Evolutionary conservation across 2,797 vertebrate genomes (phyloP).

Genomic region (Aselliscus stoliczkanus): DNA sequence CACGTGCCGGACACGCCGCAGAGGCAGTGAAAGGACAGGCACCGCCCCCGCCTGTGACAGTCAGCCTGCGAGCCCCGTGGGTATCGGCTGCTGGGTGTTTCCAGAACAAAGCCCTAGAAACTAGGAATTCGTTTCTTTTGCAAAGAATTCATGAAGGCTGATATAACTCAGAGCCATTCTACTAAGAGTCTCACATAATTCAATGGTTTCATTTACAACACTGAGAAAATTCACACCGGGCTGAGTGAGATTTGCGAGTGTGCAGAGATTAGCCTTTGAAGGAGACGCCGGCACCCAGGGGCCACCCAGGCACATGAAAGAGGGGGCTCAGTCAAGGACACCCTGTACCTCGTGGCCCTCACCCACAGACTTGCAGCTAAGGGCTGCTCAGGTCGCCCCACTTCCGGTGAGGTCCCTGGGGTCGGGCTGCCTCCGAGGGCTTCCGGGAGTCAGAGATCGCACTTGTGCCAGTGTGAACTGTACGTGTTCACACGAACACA

Average conservation of each 20-base stretch:
- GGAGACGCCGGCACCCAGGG: too few relatives aligned
- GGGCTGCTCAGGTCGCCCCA: background rate
- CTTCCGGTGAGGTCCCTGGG: too few relatives aligned
- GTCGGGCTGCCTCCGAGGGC: background rate
- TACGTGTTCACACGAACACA: too few relatives aligned
- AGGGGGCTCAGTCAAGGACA: background rate
- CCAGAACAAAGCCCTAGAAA: background rate
- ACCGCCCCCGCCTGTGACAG: too few relatives aligned
- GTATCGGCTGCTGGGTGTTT: background rate
- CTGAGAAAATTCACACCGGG: background rate
- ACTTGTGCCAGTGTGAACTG: too few relatives aligned
- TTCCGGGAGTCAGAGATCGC: fast-evolving
- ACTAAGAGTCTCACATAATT: background rate
- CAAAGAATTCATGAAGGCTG: background rate
- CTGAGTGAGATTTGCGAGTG: background rate
- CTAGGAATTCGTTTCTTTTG: background rate
- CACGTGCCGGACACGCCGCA: fast-evolving
- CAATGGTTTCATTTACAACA: background rate
- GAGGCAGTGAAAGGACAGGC: too few relatives aligned
- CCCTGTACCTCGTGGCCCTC: too few relatives aligned
- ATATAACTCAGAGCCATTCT: background rate
- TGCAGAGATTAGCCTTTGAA: background rate
- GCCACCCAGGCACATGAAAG: too few relatives aligned
- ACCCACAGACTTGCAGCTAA: too few relatives aligned
- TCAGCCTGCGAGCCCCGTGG: too few relatives aligned